phyloP scores from a whole-genome alignment of 2,113 vertebrate species.

The Piaya cayana region DNA sequence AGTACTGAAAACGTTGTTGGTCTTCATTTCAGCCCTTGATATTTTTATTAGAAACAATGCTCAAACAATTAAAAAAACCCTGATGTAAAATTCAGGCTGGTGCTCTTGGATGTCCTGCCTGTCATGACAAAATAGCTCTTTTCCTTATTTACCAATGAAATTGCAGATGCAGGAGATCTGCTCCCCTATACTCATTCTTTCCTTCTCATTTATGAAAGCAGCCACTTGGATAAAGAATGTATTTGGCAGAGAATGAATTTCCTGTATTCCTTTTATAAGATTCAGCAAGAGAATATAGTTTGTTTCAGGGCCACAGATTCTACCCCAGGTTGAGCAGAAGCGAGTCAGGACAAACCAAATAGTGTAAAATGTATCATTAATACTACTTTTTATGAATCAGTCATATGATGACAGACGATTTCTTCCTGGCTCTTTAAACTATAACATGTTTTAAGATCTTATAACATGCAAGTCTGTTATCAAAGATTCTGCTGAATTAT shows the following conservation, averaged over 20 bases:
- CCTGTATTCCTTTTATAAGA: not conserved
- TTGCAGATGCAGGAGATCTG: not conserved
- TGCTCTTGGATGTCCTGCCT: not conserved
- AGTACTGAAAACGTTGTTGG: not conserved
- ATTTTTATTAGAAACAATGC: not conserved
- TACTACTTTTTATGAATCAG: not conserved
- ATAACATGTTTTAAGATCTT: conserved; percentile 45
- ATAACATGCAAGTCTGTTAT: conserved; percentile 66
- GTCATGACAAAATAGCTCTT: not conserved
- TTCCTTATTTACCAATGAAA: not conserved
- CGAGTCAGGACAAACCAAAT: not conserved
- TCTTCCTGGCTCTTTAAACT: conserved; percentile 65
- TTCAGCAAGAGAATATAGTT: not conserved
- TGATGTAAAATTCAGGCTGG: not conserved
- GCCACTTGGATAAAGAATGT: not conserved
- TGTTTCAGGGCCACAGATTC: not conserved
- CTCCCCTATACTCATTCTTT: not conserved
- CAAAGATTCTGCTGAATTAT: conserved; percentile 82
- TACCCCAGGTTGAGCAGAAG: not conserved
- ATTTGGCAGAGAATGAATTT: not conserved
- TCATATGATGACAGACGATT: conserved; percentile 9
- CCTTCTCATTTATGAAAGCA: not conserved
- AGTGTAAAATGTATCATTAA: not conserved
- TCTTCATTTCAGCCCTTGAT: not conserved
- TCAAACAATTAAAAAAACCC: not conserved